Evolutionary conservation across 2,888 invertebrate genomes (phyloP).

Genomic region (Rhimphoctona megacephalus): DNA sequence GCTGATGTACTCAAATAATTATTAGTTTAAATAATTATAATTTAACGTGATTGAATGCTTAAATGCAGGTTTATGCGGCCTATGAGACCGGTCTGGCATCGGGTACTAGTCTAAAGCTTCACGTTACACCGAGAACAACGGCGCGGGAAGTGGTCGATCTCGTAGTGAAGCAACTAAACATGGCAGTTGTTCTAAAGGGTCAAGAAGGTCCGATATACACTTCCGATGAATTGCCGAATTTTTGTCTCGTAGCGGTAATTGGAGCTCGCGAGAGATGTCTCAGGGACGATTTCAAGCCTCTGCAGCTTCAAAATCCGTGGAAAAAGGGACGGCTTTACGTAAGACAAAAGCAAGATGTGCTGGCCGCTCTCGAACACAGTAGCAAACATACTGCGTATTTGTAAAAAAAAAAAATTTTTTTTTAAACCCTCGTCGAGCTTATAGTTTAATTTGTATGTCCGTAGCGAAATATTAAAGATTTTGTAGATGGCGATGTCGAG

Average conservation of each 20-base stretch:
- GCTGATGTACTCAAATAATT: neutral
- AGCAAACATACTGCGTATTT: conserved; percentile 91
- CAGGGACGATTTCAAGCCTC: conserved; percentile 96
- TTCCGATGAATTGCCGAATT: conserved; percentile 93
- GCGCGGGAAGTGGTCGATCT: conserved; percentile 98
- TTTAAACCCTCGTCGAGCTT: conserved; percentile 66
- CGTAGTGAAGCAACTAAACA: conserved; percentile 97
- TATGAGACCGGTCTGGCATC: conserved; percentile 97
- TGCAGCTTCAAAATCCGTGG: conserved; percentile 98
- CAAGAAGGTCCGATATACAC: conserved; percentile 94
- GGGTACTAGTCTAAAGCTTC: conserved; percentile 96
- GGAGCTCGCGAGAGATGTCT: conserved; percentile 97
- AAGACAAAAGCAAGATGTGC: conserved; percentile 94
- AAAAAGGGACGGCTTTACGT: conserved; percentile 97
- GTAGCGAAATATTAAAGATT: conserved; percentile 39
- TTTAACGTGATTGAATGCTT: neutral
- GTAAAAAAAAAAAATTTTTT: conserved; percentile 73
- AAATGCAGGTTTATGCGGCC: conserved; percentile 94
- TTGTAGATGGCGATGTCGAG: conserved; percentile 27
- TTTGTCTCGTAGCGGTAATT: conserved; percentile 97
- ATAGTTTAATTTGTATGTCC: conserved; percentile 40
- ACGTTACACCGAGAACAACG: conserved; percentile 96
- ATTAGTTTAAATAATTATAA: neutral
- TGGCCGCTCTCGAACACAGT: conserved; percentile 95
- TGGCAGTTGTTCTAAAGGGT: conserved; percentile 95